Conservation (phyloP, 37 sponge, comb jelly and placozoan genomes). For the Aphrocallistes beatrix region DNA sequence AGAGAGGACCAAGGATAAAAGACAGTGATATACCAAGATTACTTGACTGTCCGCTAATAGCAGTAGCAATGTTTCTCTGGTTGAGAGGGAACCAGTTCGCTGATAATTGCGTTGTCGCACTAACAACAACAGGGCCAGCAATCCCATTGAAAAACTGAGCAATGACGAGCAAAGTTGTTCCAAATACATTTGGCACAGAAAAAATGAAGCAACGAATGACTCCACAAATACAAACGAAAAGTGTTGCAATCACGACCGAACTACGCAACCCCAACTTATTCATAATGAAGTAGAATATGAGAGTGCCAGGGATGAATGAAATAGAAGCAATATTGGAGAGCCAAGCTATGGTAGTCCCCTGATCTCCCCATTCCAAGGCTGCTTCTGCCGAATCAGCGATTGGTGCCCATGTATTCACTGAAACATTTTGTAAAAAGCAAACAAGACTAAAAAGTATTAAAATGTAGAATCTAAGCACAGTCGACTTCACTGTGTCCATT, state of each 20-base stretch:
- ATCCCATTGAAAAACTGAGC: slow-evolving; percentile 12
- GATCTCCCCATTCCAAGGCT: not conserved
- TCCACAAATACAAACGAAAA: not conserved
- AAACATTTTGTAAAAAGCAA: not conserved
- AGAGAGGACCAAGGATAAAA: not conserved
- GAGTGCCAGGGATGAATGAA: not conserved
- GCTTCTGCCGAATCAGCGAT: not conserved
- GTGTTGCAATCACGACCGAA: not conserved
- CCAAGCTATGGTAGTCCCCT: not conserved
- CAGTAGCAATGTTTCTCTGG: not conserved
- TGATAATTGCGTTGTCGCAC: slow-evolving; percentile 1
- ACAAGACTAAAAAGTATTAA: not conserved
- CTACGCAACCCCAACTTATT: not conserved
- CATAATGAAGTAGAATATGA: not conserved
- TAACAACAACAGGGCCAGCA: slow-evolving; percentile 1
- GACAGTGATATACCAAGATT: not conserved
- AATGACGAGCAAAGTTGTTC: not conserved
- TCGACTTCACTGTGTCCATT: no score
- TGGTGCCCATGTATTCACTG: not conserved
- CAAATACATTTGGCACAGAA: not conserved
- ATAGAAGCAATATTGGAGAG: not conserved
- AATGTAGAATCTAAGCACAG: not conserved
- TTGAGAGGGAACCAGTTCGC: slow-evolving; percentile 16
- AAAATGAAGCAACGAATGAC: not conserved
- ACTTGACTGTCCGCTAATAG: not conserved